A percentile compares a stretch with the other conserved stretches of the same genome.
Evolutionary conservation across 2,888 invertebrate genomes (phyloP).

Genomic region (Thumatha senex): DNA sequence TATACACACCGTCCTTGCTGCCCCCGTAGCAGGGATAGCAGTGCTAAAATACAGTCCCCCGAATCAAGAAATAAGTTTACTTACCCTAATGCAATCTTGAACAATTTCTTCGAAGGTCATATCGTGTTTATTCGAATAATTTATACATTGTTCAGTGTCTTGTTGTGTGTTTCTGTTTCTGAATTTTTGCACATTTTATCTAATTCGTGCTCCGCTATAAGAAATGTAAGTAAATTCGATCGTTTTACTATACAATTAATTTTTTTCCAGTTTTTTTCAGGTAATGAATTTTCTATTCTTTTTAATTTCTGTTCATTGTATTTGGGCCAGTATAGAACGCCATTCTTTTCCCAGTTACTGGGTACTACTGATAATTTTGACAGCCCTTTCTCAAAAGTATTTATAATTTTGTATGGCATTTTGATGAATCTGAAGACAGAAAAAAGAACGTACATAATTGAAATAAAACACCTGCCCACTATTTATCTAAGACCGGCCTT

Average conservation of each 20-base stretch:
- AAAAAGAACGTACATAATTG: too few relatives aligned
- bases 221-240: conserved; percentile 14
- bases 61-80: too few relatives aligned
- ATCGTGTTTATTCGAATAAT: not conserved
- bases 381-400: conserved; percentile 4
- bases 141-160: conserved; percentile 8
- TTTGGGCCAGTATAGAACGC: conserved; percentile 8
- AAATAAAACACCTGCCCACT: too few relatives aligned
- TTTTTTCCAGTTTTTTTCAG: conserved; percentile 15
- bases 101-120: conserved; percentile 5
- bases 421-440: conserved; percentile 4
- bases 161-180: conserved; percentile 14
- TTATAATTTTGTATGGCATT: conserved; percentile 8
- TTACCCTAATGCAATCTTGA: conserved; percentile 12
- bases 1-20: too few relatives aligned
- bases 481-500: too few relatives aligned
- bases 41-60: too few relatives aligned
- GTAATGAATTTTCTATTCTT: conserved; percentile 8
- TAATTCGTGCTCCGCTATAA: conserved; percentile 16
- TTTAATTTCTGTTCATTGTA: conserved; percentile 10
- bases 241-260: conserved; percentile 16
- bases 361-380: conserved; percentile 6
- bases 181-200: conserved; percentile 19
- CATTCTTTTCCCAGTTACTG: conserved; percentile 7
- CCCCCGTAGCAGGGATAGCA: too few relatives aligned